These are phyloP conservation scores for Smittia sp. DNA, from an alignment of 2,888 invertebrate genomes.

Conservation along the genomic window DNA sequence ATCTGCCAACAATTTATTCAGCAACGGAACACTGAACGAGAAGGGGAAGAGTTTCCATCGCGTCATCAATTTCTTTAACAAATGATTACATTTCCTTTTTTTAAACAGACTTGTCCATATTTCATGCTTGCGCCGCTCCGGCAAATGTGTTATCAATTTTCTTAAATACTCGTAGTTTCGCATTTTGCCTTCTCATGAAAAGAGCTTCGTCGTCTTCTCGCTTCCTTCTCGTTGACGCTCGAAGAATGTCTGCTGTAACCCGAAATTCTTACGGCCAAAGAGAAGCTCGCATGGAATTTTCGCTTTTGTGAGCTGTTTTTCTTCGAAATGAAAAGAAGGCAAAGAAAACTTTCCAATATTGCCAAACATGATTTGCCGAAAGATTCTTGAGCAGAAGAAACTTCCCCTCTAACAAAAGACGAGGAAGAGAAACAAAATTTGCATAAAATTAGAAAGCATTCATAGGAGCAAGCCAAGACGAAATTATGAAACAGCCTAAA, in stretches of 20 bases:
- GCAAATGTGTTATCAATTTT: conserved; percentile 9
- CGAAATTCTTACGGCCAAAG: background rate
- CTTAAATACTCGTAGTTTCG: background rate
- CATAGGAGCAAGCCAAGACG: too few species aligned
- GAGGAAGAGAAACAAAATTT: too few species aligned
- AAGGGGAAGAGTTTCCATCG: too few species aligned
- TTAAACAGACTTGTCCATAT: background rate
- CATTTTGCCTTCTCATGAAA: background rate
- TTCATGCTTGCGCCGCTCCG: background rate
- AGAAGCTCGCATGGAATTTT: background rate
- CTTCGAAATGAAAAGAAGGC: background rate
- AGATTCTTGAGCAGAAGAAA: too few species aligned
- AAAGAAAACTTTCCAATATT: background rate
- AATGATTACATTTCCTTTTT: conserved; percentile 1
- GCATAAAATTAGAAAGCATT: too few species aligned
- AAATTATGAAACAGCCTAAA: too few species aligned
- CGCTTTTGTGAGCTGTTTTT: too few species aligned
- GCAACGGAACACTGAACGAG: too few species aligned
- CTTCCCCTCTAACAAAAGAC: too few species aligned
- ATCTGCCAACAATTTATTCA: background rate
- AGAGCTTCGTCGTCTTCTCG: background rate
- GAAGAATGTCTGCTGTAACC: background rate
- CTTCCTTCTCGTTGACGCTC: background rate
- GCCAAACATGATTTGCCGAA: background rate
- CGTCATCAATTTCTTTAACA: background rate